Percentiles rank a stretch among this genome's conserved stretches.
These are phyloP conservation scores for Pteria penguin DNA, from an alignment of 2,888 invertebrate species.

Conservation along the genomic window DNA sequence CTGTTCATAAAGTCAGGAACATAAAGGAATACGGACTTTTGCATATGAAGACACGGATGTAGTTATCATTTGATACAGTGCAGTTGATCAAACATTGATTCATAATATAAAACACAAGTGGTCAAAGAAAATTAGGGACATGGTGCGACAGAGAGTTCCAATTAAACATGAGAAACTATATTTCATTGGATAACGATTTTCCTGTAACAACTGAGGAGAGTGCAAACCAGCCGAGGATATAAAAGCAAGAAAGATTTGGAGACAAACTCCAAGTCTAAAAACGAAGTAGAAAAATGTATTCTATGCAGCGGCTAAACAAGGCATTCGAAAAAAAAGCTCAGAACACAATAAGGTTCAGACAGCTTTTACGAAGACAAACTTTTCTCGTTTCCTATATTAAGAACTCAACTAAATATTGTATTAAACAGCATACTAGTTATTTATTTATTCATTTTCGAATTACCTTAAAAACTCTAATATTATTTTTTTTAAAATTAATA, in stretches of 20 bases:
- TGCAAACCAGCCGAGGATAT: conserved; percentile 55
- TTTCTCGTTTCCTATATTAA: too few relatives aligned
- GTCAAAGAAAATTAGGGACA: conserved; percentile 66
- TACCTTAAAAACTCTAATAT: too few relatives aligned
- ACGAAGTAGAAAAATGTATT: too few relatives aligned
- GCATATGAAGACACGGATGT: conserved; percentile 70
- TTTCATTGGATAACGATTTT: conserved; percentile 53
- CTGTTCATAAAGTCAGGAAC: conserved; percentile 62
- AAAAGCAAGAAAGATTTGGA: conserved; percentile 62
- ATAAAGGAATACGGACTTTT: conserved; percentile 63
- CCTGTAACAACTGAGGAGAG: conserved; percentile 63
- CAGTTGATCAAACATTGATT: conserved; percentile 67
- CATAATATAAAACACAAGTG: conserved; percentile 63
- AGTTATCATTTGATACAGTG: conserved; percentile 67
- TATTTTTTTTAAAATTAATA: too few relatives aligned
- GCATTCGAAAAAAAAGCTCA: too few relatives aligned
- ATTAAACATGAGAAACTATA: conserved; percentile 61
- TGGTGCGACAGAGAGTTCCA: conserved; percentile 62
- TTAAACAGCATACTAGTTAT: too few relatives aligned
- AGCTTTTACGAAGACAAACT: too few relatives aligned
- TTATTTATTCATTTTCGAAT: too few relatives aligned
- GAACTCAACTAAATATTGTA: too few relatives aligned
- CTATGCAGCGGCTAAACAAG: too few relatives aligned
- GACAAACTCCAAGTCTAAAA: too few relatives aligned
- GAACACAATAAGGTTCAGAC: too few relatives aligned